Base-by-base conservation (phyloP, 2,797 vertebrate species). In the Rhabdophis nuchalis region DNA sequence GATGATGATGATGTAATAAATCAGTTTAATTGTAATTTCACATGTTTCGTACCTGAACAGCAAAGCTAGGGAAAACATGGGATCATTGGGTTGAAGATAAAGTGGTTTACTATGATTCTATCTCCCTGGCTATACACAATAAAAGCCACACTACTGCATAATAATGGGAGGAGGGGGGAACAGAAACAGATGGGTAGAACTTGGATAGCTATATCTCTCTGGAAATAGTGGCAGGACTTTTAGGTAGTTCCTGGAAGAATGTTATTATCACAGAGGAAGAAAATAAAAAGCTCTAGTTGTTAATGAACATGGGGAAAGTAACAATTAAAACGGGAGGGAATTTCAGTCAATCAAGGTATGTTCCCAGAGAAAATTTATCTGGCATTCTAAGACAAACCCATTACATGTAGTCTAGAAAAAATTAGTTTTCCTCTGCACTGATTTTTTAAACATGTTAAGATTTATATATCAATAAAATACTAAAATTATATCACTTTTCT, bases 401-500 rank as follows among this genome's bases (percentile, higher is more conserved):
- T 46, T 23, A 61, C 1, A 7, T 23, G 1, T 46, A 86, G 46
- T 16, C 13, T 25, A 58, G 60, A 50, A 13, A 53, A 25, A 8
- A 3, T n/a, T 58, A 58, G 27, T 46, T 85, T 85, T 25, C 64
- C 13, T 41, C 13, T 56, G 64, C 12, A 56, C 52, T 90, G 32
- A 16, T n/a, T 82, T 82, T 32, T 56, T 46, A 41, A 32, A 90
- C 29, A 29, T 9, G 12, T 36, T 86, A 85, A 32, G 16, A 88
- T 23, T 52, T 53, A 32, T 87, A 64, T 10, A 90, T 87, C 2
- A 93, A 93, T 54, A 86, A 61, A 57, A 85, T 16, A 86, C 2
- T 52, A 27, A 90, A 29, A 87, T 13, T 92, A 89, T 25, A 89
- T 12, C 60, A 92, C 4, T 36, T 91, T 88, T 91, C 93, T 9